Conservation (phyloP, 1,140 invertebrate species). For the Hylaeus anthracinus region DNA sequence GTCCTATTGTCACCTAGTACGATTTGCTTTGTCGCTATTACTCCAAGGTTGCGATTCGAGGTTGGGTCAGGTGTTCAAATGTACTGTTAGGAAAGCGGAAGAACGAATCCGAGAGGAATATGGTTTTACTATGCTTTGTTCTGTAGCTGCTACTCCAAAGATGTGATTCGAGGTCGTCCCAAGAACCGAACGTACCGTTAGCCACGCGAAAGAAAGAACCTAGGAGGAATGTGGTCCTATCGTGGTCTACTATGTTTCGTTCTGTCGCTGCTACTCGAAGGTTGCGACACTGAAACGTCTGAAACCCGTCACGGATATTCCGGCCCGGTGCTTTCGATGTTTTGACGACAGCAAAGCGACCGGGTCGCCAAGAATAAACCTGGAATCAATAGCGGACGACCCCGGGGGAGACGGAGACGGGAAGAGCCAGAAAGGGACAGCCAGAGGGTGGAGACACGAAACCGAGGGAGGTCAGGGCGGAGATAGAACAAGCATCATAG, state of each 20-base stretch:
- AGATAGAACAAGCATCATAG: constrained; percentile 29
- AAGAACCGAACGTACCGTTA: too few species aligned
- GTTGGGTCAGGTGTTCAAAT: too few species aligned
- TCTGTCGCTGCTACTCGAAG: neutral
- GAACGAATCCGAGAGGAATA: too few species aligned
- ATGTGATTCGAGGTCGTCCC: neutral
- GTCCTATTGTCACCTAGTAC: too few species aligned
- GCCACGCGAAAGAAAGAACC: too few species aligned
- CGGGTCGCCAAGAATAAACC: constrained; percentile 72
- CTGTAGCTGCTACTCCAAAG: neutral
- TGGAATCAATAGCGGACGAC: constrained; percentile 71
- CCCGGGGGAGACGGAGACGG: constrained; percentile 32
- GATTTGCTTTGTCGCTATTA: too few species aligned
- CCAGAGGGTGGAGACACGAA: constrained; percentile 18
- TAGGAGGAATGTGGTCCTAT: too few species aligned
- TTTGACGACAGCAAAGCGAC: constrained; percentile 69
- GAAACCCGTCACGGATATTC: neutral
- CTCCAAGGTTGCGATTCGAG: neutral
- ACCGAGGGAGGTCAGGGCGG: neutral
- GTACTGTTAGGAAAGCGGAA: too few species aligned
- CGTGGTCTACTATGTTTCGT: too few species aligned
- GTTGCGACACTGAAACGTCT: neutral
- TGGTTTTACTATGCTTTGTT: too few species aligned
- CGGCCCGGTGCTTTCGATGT: constrained; percentile 50
- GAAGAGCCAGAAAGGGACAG: constrained; percentile 9